A percentile compares a stretch with the other conserved stretches of the same genome.
Evolutionary conservation across 2,888 invertebrate genomes (phyloP).

Genomic region (Drymonia ruficornis): DNA sequence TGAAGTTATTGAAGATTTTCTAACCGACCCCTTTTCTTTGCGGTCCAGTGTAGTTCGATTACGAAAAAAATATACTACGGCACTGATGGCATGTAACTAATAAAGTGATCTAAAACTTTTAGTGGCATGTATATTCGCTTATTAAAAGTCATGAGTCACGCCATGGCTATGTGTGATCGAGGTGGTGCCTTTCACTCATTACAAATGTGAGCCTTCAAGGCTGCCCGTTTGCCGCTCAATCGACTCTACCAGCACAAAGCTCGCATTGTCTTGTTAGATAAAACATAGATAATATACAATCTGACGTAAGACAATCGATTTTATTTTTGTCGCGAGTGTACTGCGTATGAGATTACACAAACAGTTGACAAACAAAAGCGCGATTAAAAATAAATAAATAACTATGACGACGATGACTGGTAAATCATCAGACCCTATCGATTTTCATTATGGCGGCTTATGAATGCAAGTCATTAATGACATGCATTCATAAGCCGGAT

Average conservation of each 20-base stretch:
- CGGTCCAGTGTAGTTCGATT: no score
- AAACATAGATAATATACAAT: constrained; percentile 28
- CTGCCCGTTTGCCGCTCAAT: constrained; percentile 64
- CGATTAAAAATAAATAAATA: no score
- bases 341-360: constrained; percentile 12
- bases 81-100: no score
- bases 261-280: constrained; percentile 52
- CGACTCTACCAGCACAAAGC: constrained; percentile 57
- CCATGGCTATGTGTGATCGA: constrained; percentile 53
- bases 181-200: constrained; percentile 77
- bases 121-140: constrained; percentile 38
- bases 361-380: no score
- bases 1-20: no score
- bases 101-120: neutral
- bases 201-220: constrained; percentile 73
- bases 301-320: constrained; percentile 13
- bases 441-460: no score
- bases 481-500: no score
- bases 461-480: no score
- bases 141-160: constrained; percentile 68
- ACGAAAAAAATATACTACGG: no score
- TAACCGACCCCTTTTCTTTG: no score
- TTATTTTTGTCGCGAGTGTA: constrained; percentile 20
- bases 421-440: no score
- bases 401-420: no score